These are phyloP conservation scores for Baccha elongata DNA, from an alignment of 2,888 invertebrate species.

Conservation along the genomic window DNA sequence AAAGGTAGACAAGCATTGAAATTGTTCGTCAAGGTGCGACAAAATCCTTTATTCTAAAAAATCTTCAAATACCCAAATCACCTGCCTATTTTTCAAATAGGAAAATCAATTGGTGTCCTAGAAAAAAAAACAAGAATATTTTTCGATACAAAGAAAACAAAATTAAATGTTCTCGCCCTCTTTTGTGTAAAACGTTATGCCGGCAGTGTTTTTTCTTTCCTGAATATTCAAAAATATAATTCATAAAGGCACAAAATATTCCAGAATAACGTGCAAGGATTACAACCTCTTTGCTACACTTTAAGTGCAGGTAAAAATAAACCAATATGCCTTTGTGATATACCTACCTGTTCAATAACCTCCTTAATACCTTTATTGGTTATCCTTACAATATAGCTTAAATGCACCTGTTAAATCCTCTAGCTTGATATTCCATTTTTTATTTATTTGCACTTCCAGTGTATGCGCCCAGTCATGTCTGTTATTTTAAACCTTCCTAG, in stretches of 20 bases:
- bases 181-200: not conserved
- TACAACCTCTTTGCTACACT: not conserved
- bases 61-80: no score
- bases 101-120: not conserved
- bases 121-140: no score
- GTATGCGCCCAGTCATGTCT: conserved; percentile 32
- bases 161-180: not conserved
- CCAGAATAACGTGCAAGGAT: not conserved
- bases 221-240: no score
- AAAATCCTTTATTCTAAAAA: no score
- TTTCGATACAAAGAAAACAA: not conserved
- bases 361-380: no score
- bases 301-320: not conserved
- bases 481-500: conserved; percentile 15
- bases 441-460: conserved; percentile 20
- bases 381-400: not conserved
- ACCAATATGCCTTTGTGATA: no score
- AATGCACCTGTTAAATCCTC: conserved; percentile 58
- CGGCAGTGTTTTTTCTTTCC: no score
- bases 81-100: conserved; percentile 2
- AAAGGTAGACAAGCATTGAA: no score
- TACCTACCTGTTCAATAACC: conserved; percentile 23
- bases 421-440: not conserved
- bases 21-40: no score
- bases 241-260: no score